Evolutionary conservation across 2,888 invertebrate genomes (phyloP).

Genomic region (Conops quadrifasciatus): DNA sequence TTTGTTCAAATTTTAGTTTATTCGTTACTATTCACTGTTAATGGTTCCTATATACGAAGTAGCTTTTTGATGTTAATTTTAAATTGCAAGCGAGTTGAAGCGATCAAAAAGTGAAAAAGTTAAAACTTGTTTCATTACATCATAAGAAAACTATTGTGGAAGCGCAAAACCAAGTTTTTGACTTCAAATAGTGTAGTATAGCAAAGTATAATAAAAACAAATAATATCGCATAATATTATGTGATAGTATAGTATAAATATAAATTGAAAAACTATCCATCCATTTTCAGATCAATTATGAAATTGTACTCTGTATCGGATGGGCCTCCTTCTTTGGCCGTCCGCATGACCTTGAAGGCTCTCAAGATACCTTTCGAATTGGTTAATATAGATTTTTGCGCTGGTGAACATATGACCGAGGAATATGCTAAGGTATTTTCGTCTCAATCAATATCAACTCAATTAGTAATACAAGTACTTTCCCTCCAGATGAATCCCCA

Average conservation of each 20-base stretch:
- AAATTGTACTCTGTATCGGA: conserved; percentile 79
- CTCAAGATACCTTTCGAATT: conserved; percentile 73
- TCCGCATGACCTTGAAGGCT: conserved; percentile 73
- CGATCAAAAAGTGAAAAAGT: too few relatives aligned
- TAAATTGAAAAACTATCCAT: too few relatives aligned
- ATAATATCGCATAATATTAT: too few relatives aligned
- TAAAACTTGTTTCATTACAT: too few relatives aligned
- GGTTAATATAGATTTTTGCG: conserved; percentile 74
- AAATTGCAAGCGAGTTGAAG: too few relatives aligned
- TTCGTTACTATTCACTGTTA: not conserved
- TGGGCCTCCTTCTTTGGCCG: conserved; percentile 81
- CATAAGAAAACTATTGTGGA: too few relatives aligned
- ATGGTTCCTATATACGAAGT: not conserved
- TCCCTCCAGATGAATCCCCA: conserved; percentile 76
- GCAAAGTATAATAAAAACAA: too few relatives aligned
- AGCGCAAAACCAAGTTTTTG: too few relatives aligned
- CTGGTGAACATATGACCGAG: conserved; percentile 78
- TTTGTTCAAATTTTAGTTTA: not conserved
- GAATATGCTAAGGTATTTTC: conserved; percentile 74
- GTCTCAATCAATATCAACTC: not conserved
- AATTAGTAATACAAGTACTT: not conserved
- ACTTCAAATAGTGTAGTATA: too few relatives aligned
- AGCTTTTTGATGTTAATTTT: too few relatives aligned
- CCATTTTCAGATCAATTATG: conserved; percentile 61
- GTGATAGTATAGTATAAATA: too few relatives aligned